These are phyloP conservation scores for Limnodromus scolopaceus DNA, from an alignment of 2,797 vertebrate species.

Conservation along the genomic window DNA sequence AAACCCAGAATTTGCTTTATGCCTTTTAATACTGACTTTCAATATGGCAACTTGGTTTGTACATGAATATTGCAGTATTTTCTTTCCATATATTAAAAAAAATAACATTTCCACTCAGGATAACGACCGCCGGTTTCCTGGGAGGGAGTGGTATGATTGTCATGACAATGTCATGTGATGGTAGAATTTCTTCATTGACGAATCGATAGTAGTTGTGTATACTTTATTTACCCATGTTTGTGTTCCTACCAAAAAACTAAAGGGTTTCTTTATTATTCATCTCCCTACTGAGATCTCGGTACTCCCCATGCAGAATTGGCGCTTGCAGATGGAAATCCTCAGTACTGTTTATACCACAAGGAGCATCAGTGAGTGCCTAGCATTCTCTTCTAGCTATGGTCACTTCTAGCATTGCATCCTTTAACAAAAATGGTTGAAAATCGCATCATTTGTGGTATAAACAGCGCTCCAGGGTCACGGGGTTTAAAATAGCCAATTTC, in stretches of 20 bases:
- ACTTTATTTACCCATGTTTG: slow-evolving; percentile 79
- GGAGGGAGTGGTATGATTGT: slow-evolving; percentile 83
- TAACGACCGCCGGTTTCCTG: slow-evolving; percentile 64
- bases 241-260: slow-evolving; percentile 52
- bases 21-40: slow-evolving; percentile 78
- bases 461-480: not conserved
- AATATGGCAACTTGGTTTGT: slow-evolving; percentile 76
- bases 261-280: slow-evolving; percentile 37
- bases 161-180: slow-evolving; percentile 87
- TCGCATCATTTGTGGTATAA: rapidly evolving
- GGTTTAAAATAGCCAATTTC: not conserved
- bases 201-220: slow-evolving; percentile 82
- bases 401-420: not conserved
- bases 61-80: slow-evolving; percentile 81
- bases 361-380: not conserved
- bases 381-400: no score
- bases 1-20: slow-evolving; percentile 65
- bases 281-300: slow-evolving; percentile 54
- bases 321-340: not conserved
- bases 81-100: slow-evolving; percentile 78
- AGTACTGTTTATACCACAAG: not conserved
- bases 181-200: slow-evolving; percentile 85
- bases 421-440: not conserved
- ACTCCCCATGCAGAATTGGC: slow-evolving; percentile 33
- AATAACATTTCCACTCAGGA: slow-evolving; percentile 80